A percentile compares a stretch with the other conserved stretches of the same genome.
Evolutionary conservation across 2,797 vertebrate species (phyloP).

Genomic region (Catamblyrhynchus diadema): DNA sequence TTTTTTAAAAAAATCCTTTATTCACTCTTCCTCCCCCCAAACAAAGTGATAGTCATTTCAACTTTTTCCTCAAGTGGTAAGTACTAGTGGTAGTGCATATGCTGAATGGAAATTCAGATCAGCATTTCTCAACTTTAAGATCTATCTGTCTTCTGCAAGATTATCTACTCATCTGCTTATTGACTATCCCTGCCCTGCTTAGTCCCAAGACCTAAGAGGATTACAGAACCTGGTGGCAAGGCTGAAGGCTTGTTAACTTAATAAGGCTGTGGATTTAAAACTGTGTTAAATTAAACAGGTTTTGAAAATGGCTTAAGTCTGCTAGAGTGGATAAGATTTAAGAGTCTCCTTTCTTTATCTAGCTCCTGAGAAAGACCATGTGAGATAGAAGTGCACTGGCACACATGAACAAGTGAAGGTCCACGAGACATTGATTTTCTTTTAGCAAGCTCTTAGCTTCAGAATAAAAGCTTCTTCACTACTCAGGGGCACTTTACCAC

Average conservation of each 20-base stretch:
- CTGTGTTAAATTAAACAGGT: constrained; percentile 55
- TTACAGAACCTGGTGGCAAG: constrained; percentile 39
- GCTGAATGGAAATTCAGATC: background rate
- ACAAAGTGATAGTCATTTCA: background rate
- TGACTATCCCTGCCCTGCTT: constrained; percentile 13
- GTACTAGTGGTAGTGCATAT: background rate
- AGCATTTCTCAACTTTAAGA: background rate
- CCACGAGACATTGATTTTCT: background rate
- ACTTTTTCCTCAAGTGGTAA: background rate
- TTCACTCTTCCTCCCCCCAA: background rate
- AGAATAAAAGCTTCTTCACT: background rate
- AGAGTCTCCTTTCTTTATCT: background rate
- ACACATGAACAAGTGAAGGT: background rate
- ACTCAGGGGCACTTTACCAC: background rate
- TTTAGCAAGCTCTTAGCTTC: background rate
- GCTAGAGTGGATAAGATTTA: background rate
- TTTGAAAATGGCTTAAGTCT: constrained; percentile 45
- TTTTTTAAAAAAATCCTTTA: background rate
- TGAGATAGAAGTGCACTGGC: background rate
- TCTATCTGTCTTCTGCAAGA: background rate
- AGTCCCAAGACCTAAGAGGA: constrained; percentile 29
- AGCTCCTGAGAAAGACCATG: background rate
- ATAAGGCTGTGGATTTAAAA: constrained; percentile 50
- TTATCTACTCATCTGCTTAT: constrained; percentile 47
- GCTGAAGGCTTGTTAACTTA: constrained; percentile 56